phyloP scores from a whole-genome alignment of 2,888 invertebrate species.

The Cloeon dipterum region DNA sequence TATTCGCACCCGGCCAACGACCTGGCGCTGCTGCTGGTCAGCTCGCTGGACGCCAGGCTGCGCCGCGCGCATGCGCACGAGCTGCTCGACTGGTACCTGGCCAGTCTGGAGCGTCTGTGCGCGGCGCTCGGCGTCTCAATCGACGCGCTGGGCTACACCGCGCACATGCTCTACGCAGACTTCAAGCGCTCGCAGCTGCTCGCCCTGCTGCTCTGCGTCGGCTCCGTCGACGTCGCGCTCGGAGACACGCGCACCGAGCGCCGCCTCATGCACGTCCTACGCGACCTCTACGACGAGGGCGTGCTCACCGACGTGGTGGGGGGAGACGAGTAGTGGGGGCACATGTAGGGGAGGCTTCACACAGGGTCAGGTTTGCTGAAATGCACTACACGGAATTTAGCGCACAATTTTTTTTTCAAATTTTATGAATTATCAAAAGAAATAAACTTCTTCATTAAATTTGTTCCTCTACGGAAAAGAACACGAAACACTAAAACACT shows the following conservation, averaged over 20 bases:
- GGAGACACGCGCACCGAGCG: slow-evolving; percentile 54
- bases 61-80: slow-evolving; percentile 31
- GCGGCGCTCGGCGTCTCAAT: slow-evolving; percentile 7
- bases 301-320: background rate
- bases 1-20: slow-evolving; percentile 44
- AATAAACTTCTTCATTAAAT: no score
- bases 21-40: slow-evolving; percentile 40
- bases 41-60: slow-evolving; percentile 46
- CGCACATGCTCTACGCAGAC: slow-evolving; percentile 27
- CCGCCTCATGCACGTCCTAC: slow-evolving; percentile 45
- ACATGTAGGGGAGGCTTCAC: no score
- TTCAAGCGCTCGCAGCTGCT: slow-evolving; percentile 41
- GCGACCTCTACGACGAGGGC: slow-evolving; percentile 49
- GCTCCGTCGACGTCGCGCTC: slow-evolving; percentile 57
- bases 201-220: slow-evolving; percentile 54
- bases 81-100: slow-evolving; percentile 47
- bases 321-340: no score
- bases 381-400: no score
- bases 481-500: no score
- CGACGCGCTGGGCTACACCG: slow-evolving; percentile 18
- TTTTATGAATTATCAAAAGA: no score
- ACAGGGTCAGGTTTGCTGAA: no score
- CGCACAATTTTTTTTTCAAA: no score
- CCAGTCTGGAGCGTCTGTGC: slow-evolving; percentile 10
- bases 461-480: no score